Base-by-base conservation (phyloP, 2,113 vertebrate genomes). In the Eclectus roratus region DNA sequence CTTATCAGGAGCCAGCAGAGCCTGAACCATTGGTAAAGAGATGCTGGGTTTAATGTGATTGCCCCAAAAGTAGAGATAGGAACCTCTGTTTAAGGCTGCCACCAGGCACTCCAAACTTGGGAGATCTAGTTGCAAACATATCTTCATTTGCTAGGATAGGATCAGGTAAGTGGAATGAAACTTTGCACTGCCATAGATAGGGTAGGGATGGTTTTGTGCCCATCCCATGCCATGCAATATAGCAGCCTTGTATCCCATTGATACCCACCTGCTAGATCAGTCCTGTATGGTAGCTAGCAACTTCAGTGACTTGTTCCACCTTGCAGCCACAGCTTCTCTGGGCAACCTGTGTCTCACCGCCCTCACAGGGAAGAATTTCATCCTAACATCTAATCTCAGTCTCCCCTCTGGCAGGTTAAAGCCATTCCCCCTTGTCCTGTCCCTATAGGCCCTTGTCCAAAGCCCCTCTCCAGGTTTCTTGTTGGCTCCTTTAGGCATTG, bases 181-280 rank as follows among this genome's bases (percentile, higher is more conserved):
- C 53, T 58, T 35, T 24, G 43, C 31, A 29, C 39, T 72, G 39
- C 10, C 25, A 11, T 3, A 43, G 68, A 11, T 13, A 41, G 47
- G 35, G 18, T 2, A 29, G 52, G 5, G n/a, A 37, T 11, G 12
- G 19, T 9, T 8, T 37, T 6, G 29, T 33, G 27, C 24, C 31
- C 17, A 33, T 64, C 25, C 69, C 4, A 27, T 21, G 56, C 7
- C 5, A 3, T 10, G 77, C 39, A 18, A 13, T 27, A 8, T 0
- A 50, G 37, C 41, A 74, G 72, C n/a, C n/a, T 15, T 53, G 1
- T 1, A 33, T 5, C 27, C 0, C 0, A 21, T 0, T 4, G 17
- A 44, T 15, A 47, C 5, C 44, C 37, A 16, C 3, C 21, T 29
- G 55, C 76, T 28, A 10, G 5, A 24, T 10, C 52, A 27, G 47